phyloP scores from a whole-genome alignment of 2,888 invertebrate species.

The Leucoptera coffeella region DNA sequence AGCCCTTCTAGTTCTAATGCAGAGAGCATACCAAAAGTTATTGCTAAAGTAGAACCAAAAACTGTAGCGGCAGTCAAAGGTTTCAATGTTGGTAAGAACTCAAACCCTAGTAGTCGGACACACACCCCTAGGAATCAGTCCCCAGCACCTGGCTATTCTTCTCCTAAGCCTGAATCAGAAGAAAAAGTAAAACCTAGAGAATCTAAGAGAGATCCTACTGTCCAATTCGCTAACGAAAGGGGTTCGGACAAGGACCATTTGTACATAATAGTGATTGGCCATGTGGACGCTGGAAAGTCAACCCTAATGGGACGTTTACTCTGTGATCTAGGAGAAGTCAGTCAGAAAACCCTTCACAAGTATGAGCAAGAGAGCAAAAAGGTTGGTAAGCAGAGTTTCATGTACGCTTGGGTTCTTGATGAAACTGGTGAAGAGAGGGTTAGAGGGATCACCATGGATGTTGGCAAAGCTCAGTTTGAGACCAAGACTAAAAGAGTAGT shows the following conservation, averaged over 20 bases:
- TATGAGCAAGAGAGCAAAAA: slow-evolving; percentile 97
- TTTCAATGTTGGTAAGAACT: slow-evolving; percentile 39
- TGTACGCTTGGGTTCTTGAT: slow-evolving; percentile 98
- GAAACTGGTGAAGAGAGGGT: slow-evolving; percentile 96
- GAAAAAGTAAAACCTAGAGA: slow-evolving; percentile 45
- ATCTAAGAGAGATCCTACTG: slow-evolving; percentile 51
- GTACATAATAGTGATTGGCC: slow-evolving; percentile 90
- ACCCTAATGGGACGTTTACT: slow-evolving; percentile 95
- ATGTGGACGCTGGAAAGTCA: slow-evolving; percentile 96
- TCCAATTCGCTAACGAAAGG: slow-evolving; percentile 66
- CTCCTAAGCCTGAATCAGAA: slow-evolving; percentile 27
- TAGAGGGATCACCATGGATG: slow-evolving; percentile 98
- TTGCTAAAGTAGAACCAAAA: slow-evolving; percentile 35
- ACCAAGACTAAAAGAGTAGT: slow-evolving; percentile 77
- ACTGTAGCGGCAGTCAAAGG: slow-evolving; percentile 46
- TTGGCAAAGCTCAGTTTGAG: slow-evolving; percentile 89
- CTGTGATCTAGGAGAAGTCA: slow-evolving; percentile 80
- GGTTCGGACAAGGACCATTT: slow-evolving; percentile 79
- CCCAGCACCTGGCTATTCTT: slow-evolving; percentile 57
- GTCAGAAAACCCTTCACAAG: slow-evolving; percentile 86
- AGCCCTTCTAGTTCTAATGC: too few species aligned
- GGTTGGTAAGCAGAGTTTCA: slow-evolving; percentile 94
- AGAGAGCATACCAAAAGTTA: slow-evolving; percentile 24
- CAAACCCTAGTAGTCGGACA: slow-evolving; percentile 18
- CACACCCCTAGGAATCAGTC: slow-evolving; percentile 64